Percentiles rank a stretch among this genome's conserved stretches.
Conservation (phyloP, 2,888 invertebrate species). For the Eupithecia abbreviata region DNA sequence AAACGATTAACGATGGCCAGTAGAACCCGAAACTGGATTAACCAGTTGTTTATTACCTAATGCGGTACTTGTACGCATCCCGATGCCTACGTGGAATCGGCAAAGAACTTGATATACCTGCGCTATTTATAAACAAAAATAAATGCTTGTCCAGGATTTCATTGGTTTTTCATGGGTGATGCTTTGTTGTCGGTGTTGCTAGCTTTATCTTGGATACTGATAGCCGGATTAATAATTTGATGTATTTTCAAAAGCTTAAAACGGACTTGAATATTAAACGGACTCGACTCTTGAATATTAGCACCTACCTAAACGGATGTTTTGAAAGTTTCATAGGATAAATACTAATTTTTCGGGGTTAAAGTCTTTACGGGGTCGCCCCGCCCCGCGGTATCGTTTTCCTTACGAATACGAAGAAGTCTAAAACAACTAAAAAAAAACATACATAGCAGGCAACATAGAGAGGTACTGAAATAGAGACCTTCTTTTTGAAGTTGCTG, state of each 20-base stretch:
- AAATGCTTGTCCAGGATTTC: conserved; percentile 44
- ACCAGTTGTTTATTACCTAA: conserved; percentile 55
- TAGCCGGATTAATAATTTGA: too few relatives aligned
- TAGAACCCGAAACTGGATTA: conserved; percentile 50
- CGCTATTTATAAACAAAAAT: conserved; percentile 63
- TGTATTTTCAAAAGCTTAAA: too few relatives aligned
- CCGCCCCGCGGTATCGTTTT: too few relatives aligned
- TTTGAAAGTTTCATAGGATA: too few relatives aligned
- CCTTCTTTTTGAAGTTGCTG: neutral
- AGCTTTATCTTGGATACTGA: neutral
- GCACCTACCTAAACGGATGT: too few relatives aligned
- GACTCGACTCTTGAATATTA: too few relatives aligned
- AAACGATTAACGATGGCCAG: conserved; percentile 15
- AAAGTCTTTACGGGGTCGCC: too few relatives aligned
- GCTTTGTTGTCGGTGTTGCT: conserved; percentile 32
- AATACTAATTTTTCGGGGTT: too few relatives aligned
- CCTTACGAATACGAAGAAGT: too few relatives aligned
- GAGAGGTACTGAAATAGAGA: neutral
- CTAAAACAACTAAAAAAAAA: too few relatives aligned
- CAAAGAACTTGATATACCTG: conserved; percentile 45
- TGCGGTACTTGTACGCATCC: conserved; percentile 44
- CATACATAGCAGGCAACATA: too few relatives aligned
- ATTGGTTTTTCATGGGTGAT: conserved; percentile 22
- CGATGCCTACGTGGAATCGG: conserved; percentile 37
- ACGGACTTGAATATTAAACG: too few relatives aligned